These are phyloP conservation scores for Nothocercus julius DNA, from an alignment of 2,113 vertebrate species.

Conservation along the genomic window DNA sequence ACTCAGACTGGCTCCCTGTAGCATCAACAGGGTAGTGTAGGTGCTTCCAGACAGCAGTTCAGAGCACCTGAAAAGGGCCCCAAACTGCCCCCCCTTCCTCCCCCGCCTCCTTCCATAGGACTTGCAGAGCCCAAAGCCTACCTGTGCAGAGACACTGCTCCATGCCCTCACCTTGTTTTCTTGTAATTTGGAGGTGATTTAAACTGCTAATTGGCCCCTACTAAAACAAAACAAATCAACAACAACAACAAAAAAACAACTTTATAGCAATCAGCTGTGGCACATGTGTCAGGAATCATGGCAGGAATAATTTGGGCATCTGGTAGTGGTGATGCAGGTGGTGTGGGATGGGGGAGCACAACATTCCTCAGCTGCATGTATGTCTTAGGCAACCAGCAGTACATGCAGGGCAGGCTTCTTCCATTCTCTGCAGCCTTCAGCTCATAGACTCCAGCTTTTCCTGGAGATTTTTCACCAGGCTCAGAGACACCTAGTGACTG, in stretches of 20 bases:
- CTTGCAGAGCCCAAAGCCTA: neutral
- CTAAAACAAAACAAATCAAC: too few species aligned
- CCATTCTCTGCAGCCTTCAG: neutral
- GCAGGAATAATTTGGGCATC: neutral
- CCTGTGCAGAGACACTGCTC: neutral
- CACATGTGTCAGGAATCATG: neutral
- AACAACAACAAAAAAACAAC: too few species aligned
- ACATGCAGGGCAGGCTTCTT: neutral
- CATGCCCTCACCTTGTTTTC: neutral
- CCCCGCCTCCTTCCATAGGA: neutral
- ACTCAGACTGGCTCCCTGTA: neutral
- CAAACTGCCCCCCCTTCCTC: neutral
- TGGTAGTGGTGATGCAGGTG: fast-evolving
- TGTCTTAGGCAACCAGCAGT: neutral
- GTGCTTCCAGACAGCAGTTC: neutral
- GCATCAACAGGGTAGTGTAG: neutral
- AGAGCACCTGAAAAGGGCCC: neutral
- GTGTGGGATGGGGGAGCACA: neutral
- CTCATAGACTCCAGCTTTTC: neutral
- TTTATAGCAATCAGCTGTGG: too few species aligned
- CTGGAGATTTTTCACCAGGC: neutral
- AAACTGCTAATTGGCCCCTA: neutral
- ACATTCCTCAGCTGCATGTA: neutral
- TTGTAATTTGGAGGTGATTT: neutral
- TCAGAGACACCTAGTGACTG: neutral